Evolutionary conservation across 2,113 vertebrate species (phyloP).

Genomic region (Meriones unguiculatus): DNA sequence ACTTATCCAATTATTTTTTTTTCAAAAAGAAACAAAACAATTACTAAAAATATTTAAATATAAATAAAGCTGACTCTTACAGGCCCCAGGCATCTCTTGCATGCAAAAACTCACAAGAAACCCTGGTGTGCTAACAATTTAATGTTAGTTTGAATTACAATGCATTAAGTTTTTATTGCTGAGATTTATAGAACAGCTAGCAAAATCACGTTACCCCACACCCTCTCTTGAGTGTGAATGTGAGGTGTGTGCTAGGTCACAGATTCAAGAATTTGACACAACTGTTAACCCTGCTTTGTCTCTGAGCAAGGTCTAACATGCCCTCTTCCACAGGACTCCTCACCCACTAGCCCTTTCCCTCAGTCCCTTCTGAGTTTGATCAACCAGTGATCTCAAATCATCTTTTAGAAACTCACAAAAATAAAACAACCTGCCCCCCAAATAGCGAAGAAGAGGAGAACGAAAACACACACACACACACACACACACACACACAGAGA

Average conservation of each 20-base stretch:
- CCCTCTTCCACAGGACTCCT: constrained; percentile 61
- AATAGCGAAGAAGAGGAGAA: constrained; percentile 49
- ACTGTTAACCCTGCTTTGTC: constrained; percentile 87
- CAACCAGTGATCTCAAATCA: constrained; percentile 79
- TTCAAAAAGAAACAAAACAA: constrained; percentile 56
- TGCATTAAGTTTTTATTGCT: constrained; percentile 80
- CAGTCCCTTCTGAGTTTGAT: constrained; percentile 80
- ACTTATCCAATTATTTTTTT: constrained; percentile 83
- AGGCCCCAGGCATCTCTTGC: constrained; percentile 83
- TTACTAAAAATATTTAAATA: constrained; percentile 84
- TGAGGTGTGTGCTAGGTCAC: constrained; percentile 80
- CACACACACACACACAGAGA: no score
- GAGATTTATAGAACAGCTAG: constrained; percentile 83
- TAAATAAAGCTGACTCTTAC: constrained; percentile 80
- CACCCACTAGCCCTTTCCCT: constrained; percentile 6
- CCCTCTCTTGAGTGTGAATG: constrained; percentile 82
- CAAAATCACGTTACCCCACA: constrained; percentile 75
- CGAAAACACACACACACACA: background rate
- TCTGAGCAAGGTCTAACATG: constrained; percentile 85
- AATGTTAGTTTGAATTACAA: constrained; percentile 83
- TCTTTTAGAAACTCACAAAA: constrained; percentile 77
- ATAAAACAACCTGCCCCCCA: constrained; percentile 42
- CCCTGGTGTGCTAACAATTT: constrained; percentile 80
- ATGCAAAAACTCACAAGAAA: constrained; percentile 83
- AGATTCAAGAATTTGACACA: constrained; percentile 84